A percentile compares a stretch with the other conserved stretches of the same genome.
Conservation (phyloP, 1,140 invertebrate genomes). For the Procambarus clarkii region DNA sequence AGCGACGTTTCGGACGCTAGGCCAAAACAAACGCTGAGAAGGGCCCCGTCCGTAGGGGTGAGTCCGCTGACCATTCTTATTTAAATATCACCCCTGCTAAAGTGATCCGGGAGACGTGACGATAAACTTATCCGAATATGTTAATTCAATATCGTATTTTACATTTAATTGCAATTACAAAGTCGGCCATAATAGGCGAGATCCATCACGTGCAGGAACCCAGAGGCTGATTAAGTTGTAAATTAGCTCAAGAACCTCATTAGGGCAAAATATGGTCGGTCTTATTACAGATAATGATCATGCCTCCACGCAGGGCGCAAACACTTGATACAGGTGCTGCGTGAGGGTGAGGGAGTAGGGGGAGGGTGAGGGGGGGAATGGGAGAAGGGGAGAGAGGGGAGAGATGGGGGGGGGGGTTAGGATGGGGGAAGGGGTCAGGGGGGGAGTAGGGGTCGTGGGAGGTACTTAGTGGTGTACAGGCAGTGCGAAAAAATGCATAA, state of each 20-base stretch:
- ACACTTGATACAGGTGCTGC: background rate
- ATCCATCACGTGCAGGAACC: background rate
- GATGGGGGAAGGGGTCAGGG: no score
- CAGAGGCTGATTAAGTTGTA: conserved; percentile 32
- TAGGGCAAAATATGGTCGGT: conserved; percentile 31
- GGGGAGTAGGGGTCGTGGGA: no score
- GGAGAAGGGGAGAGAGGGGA: background rate
- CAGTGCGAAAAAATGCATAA: no score
- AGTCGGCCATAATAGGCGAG: conserved; percentile 17
- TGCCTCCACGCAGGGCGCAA: background rate
- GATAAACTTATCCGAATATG: conserved; percentile 37
- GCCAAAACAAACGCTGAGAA: background rate
- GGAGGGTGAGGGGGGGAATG: background rate
- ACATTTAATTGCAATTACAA: conserved; percentile 29
- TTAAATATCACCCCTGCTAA: conserved; percentile 15
- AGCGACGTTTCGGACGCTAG: background rate
- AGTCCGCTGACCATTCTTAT: background rate
- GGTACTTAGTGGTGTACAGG: no score
- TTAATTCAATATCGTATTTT: conserved; percentile 39
- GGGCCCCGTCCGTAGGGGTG: background rate
- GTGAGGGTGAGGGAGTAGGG: background rate
- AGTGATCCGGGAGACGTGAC: conserved; percentile 21
- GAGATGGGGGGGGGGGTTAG: background rate
- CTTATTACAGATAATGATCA: conserved; percentile 41
- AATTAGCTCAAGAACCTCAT: conserved; percentile 24